Evolutionary conservation across 2,797 vertebrate genomes (phyloP).

Genomic region (Pagetopsis macropterus): DNA sequence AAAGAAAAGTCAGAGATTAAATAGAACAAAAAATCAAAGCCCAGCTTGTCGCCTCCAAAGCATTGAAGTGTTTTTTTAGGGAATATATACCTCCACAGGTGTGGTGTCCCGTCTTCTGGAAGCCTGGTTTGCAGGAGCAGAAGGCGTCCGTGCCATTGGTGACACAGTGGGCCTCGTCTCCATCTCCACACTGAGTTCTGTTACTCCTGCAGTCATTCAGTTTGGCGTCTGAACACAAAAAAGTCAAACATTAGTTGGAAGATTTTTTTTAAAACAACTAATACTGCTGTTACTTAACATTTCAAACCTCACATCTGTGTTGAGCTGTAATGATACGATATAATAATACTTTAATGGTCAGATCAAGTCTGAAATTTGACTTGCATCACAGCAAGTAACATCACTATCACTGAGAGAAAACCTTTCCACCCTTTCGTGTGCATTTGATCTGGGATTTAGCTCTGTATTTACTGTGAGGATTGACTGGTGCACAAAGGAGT

Average conservation of each 20-base stretch:
- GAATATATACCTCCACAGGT: conserved; percentile 86
- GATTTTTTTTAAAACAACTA: neutral
- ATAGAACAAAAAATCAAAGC: neutral
- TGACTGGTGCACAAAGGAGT: too few species aligned
- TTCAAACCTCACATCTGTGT: neutral
- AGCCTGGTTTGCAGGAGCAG: conserved; percentile 92
- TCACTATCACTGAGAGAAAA: too few species aligned
- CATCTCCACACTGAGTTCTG: conserved; percentile 90
- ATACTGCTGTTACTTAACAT: neutral
- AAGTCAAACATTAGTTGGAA: conserved; percentile 7
- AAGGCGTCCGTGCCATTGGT: conserved; percentile 86
- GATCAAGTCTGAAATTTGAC: too few species aligned
- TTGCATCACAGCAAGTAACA: too few species aligned
- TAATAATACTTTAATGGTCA: too few species aligned
- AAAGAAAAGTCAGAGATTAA: conserved; percentile 32
- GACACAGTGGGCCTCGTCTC: conserved; percentile 91
- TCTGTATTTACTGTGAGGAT: too few species aligned
- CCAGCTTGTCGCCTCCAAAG: fast-evolving
- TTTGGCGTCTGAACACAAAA: conserved; percentile 83
- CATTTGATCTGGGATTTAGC: too few species aligned
- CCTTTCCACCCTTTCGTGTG: too few species aligned
- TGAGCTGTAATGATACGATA: neutral
- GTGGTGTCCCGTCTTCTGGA: conserved; percentile 89
- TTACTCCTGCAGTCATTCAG: conserved; percentile 90
- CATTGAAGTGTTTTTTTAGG: neutral